phyloP scores from a whole-genome alignment of 2,888 invertebrate genomes.

The Ophion costatus region DNA sequence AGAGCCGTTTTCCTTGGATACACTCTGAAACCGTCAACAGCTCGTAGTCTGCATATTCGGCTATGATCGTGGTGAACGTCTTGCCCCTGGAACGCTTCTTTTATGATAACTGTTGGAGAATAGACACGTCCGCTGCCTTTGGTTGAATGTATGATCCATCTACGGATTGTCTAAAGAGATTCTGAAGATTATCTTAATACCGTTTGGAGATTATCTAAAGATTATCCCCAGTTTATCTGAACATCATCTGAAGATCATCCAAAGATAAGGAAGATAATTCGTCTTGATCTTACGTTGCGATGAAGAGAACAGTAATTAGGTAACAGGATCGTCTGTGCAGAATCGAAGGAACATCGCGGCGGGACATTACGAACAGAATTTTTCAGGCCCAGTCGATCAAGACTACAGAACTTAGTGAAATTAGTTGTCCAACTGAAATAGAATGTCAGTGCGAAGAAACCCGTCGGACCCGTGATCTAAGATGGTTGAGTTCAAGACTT shows the following conservation, averaged over 20 bases:
- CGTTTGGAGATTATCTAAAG: too few relatives aligned
- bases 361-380: background rate
- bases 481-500: too few relatives aligned
- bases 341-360: background rate
- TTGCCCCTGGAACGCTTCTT: constrained; percentile 77
- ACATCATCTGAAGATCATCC: too few relatives aligned
- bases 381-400: too few relatives aligned
- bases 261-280: too few relatives aligned
- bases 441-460: too few relatives aligned
- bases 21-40: constrained; percentile 48
- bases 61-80: constrained; percentile 65
- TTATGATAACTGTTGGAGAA: constrained; percentile 75
- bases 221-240: too few relatives aligned
- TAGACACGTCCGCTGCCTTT: background rate
- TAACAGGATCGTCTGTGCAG: background rate
- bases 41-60: constrained; percentile 37
- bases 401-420: too few relatives aligned
- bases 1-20: constrained; percentile 77
- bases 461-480: too few relatives aligned
- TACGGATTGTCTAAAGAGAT: background rate
- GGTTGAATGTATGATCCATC: background rate
- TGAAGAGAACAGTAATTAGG: background rate
- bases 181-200: too few relatives aligned
- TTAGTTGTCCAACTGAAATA: too few relatives aligned
- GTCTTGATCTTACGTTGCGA: too few relatives aligned